Base-by-base conservation (phyloP, 2,797 vertebrate genomes). In the Neoniphon sammara region DNA sequence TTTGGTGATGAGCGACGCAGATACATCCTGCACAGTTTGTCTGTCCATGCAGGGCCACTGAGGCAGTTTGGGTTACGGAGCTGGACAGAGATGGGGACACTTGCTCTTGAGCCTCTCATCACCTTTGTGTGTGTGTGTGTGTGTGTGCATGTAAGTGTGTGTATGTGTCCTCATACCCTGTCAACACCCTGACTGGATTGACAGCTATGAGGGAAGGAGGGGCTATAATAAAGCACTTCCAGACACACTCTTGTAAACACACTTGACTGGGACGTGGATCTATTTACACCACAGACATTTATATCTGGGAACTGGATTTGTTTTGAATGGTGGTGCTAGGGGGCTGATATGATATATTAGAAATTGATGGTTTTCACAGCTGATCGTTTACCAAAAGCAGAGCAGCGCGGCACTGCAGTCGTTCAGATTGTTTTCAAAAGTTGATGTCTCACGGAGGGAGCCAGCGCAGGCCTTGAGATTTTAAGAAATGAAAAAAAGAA, bases 141-240 rank as follows among this genome's bases (percentile, higher is more conserved):
- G 11, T 31, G 52, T 53, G 18, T 57, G n/a, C 27, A 17, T 34
- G 31, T 12, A n/a, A 47, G 4, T 65, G 2, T 61, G 58, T 56
- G 49, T 73, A 46, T 54, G 66, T 78, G 66, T 66, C 70, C 21
- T 57, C 25, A 4, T 27, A 36, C 2, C 18, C 63, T 77, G 73
- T 84, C 80, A 80, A 70, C 79, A 31, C 75, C 55, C 57, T 46
- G 52, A 68, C 44, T 66, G 66, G 68, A 79, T 79, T 65, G 57
- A 73, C 70, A 78, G 78, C 65, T 71, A 55, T 50, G 70, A 74
- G 50, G 8, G 54, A 75, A 53, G 81, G 70, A 31, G 67, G 71
- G 60, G 64, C 66, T 82, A 71, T 73, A 78, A 88, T 66, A 66
- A 61, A 81, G 66, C 60, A n/a, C 61, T 62, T 80, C 79, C 73